These are phyloP conservation scores for Hemibagrus wyckioides DNA, from an alignment of 2,113 vertebrate species.

Conservation along the genomic window DNA sequence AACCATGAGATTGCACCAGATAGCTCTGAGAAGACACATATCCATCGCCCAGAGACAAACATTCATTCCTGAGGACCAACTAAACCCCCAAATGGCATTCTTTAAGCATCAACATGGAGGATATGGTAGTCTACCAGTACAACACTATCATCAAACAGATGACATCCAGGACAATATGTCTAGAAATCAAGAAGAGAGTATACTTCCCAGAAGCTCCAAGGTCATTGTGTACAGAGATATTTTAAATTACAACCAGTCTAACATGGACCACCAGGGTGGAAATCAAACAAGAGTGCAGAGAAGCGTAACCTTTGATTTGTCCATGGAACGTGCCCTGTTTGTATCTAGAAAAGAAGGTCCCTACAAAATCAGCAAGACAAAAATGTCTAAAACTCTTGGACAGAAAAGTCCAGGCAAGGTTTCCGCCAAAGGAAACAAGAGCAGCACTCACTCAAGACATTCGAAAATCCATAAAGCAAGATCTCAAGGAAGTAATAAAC, in stretches of 20 bases:
- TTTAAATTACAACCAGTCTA: slow-evolving; percentile 33
- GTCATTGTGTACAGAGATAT: slow-evolving; percentile 45
- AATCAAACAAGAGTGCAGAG: slow-evolving; percentile 50
- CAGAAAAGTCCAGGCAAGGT: slow-evolving; percentile 31
- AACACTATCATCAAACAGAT: slow-evolving; percentile 59
- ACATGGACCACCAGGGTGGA: neutral
- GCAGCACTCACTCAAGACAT: slow-evolving; percentile 20
- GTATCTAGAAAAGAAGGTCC: slow-evolving; percentile 30
- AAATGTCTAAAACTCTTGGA: slow-evolving; percentile 1
- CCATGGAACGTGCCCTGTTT: slow-evolving; percentile 30
- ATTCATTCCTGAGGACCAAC: slow-evolving; percentile 42
- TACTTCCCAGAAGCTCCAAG: slow-evolving; percentile 6
- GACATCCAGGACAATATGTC: slow-evolving; percentile 23
- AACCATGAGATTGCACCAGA: slow-evolving; percentile 44
- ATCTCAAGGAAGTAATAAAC: slow-evolving; percentile 58
- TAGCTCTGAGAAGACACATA: slow-evolving; percentile 51
- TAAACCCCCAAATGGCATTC: neutral
- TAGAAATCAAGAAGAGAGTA: slow-evolving; percentile 25
- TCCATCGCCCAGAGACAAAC: slow-evolving; percentile 41
- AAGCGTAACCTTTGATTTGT: slow-evolving; percentile 70
- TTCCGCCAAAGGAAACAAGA: slow-evolving; percentile 19
- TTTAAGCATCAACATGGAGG: slow-evolving; percentile 37
- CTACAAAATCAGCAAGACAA: slow-evolving; percentile 29
- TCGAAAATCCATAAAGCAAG: slow-evolving; percentile 54
- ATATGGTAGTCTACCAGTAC: slow-evolving; percentile 17